Conservation (phyloP, 2,797 vertebrate species). For the Phataginus tricuspis region DNA sequence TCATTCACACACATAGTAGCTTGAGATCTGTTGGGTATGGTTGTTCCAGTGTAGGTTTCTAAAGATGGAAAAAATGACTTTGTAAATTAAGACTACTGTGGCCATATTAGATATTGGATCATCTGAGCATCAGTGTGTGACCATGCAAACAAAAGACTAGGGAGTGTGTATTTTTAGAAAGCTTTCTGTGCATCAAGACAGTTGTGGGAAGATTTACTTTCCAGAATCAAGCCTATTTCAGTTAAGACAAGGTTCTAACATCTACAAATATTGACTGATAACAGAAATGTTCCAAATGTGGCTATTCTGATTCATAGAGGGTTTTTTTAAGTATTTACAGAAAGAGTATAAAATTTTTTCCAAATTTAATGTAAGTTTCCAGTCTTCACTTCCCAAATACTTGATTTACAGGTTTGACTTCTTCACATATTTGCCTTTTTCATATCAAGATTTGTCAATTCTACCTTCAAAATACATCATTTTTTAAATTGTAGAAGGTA, state of each 20-base stretch:
- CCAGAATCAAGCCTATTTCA: conserved; percentile 75
- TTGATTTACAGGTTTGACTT: conserved; percentile 72
- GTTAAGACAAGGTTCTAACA: conserved; percentile 77
- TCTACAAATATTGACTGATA: conserved; percentile 80
- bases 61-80: conserved; percentile 52
- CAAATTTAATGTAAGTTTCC: conserved; percentile 77
- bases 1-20: conserved; percentile 82
- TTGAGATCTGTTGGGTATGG: conserved; percentile 71
- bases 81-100: conserved; percentile 55
- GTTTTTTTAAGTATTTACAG: conserved; percentile 83
- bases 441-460: conserved; percentile 69
- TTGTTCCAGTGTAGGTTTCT: conserved; percentile 66
- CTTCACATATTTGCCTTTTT: conserved; percentile 26
- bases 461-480: conserved; percentile 70
- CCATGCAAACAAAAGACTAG: conserved; percentile 71
- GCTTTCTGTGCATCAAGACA: conserved; percentile 74
- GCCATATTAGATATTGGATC: conserved; percentile 46
- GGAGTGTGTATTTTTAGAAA: conserved; percentile 71
- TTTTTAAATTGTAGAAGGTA: conserved; percentile 64
- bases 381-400: conserved; percentile 79
- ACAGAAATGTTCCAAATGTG: conserved; percentile 79
- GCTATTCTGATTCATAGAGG: conserved; percentile 77
- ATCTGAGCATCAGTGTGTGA: conserved; percentile 76
- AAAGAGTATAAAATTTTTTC: conserved; percentile 79
- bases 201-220: conserved; percentile 65